These are phyloP conservation scores for Emberiza fucata DNA, from an alignment of 2,113 vertebrate species.

Conservation along the genomic window DNA sequence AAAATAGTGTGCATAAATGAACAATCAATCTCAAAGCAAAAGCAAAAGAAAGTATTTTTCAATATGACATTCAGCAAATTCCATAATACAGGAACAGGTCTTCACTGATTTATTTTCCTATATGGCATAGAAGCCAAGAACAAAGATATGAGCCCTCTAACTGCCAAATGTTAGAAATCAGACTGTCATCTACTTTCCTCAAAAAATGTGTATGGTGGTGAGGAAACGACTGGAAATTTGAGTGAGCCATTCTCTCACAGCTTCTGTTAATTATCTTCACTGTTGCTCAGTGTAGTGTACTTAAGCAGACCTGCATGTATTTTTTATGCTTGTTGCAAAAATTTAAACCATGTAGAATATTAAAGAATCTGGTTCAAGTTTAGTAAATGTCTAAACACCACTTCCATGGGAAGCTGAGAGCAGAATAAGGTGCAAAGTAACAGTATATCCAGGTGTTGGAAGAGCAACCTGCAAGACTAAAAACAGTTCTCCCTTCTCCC, in stretches of 20 bases:
- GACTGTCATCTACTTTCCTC: neutral
- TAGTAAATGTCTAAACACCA: neutral
- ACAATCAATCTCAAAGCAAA: neutral
- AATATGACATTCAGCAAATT: neutral
- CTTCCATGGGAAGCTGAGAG: neutral
- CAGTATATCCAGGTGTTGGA: neutral
- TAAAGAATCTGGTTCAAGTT: neutral
- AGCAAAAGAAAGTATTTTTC: neutral
- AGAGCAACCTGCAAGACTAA: neutral
- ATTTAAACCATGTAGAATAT: neutral
- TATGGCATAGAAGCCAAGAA: neutral
- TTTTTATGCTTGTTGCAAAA: neutral
- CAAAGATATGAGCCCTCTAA: neutral
- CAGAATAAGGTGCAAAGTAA: neutral
- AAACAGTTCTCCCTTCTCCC: neutral
- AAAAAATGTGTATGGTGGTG: neutral
- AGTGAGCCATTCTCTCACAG: neutral
- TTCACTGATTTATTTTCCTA: neutral
- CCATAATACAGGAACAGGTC: neutral
- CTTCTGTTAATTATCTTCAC: neutral
- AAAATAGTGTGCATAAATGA: neutral
- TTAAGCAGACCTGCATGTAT: neutral
- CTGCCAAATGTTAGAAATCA: neutral
- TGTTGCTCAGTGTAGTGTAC: neutral
- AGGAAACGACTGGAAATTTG: neutral